Base-by-base conservation (phyloP, 1,140 invertebrate species). In the Dinothrombium tinctorium region DNA sequence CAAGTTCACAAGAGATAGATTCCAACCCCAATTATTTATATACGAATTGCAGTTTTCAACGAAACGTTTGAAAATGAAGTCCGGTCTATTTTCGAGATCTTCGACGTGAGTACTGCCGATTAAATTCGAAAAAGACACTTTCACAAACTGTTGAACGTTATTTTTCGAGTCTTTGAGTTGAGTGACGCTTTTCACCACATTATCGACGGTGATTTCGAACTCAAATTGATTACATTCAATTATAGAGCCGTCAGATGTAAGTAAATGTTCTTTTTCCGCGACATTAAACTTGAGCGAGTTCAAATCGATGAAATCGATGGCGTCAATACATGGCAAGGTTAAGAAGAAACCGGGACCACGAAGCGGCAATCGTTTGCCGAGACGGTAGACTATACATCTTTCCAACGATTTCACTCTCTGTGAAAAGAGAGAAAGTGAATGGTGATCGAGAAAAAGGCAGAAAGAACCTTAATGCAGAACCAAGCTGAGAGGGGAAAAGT, bases 21-120 rank as follows among this genome's bases (percentile, higher is more conserved):
- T 14, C 24, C 37, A 46, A 4, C 45, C 45, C 45, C 45, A 46
- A 21, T 36, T 44, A 20, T 37, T 31, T n/a, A 46, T 21, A 39
- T 45, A 39, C 4, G 12, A 7, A 46, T 46, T 46, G 20, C 26
- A 39, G 21, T 44, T 43, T 23, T 40, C 31, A 9, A 39, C 29
- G 31, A 44, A 46, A 11, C 40, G 12, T 37, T 28, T 46, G 11
- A 46, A 21, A 11, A 46, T 22, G 11, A 40, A 32, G 25, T 46
- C 41, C 14, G 33, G 20, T 37, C 43, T 46, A 17, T 29, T 32
- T 33, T 46, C 45, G 4, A 46, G 23, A 29, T 46, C 45, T 36
- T 46, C 45, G 11, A 46, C 36, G 33, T 46, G 45, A 11, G 33
- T 40, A 15, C 42, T 26, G 19, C 26, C 24, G 4, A 46, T 28